Base-by-base conservation (phyloP, 2,888 invertebrate species). In the Dugesia japonica region DNA sequence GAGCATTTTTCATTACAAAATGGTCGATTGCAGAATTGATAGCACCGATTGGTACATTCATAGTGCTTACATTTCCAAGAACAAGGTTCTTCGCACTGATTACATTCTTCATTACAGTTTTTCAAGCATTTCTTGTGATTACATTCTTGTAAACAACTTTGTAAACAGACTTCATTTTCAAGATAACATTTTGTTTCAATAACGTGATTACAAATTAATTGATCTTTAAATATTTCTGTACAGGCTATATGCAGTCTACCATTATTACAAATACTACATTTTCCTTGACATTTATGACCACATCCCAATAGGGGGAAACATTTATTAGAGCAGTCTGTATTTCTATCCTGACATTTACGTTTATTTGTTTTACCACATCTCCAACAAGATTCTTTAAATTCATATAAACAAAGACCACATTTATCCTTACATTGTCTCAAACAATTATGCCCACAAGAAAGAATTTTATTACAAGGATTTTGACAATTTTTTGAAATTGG, bases 131-230 rank as follows among this genome's bases (percentile, higher is more conserved):
- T 17, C 28, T 20, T 1, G 31, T 76, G 76, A 23, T 26, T 1
- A 31, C 76, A 76, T 1, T 20, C 23, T 1, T 31, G 4, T 4
- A 13, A 1, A 28, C 76, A 76, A 20, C 1, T 15, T 26, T n/a
- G 20, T 1, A 4, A n/a, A 76, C 76, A 76, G 4, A 28, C 28
- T 26, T 31, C 20, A 27, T 23, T 23, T 13, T 71, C 31, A 17
- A 0, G 20, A n/a, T 73, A 76, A 28, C 76, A 76, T 1, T n/a
- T 42, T 15, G 71, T 71, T 71, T 42, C 13, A 26, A 77, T 77
- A 9, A 20, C n/a, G 76, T 82, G 81, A 7, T 76, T 80, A 77
- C 80, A 82, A 56, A 79, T 78, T 71, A 81, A 80, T 74, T 23
- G 13, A 17, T 23, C 78, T 7, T n/a, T n/a, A 20, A n/a, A 56